Evolutionary conservation across 2,888 invertebrate genomes (phyloP), one percentile per base, ranked within the genome.

Genomic region (Acrobasis suavella): DNA sequence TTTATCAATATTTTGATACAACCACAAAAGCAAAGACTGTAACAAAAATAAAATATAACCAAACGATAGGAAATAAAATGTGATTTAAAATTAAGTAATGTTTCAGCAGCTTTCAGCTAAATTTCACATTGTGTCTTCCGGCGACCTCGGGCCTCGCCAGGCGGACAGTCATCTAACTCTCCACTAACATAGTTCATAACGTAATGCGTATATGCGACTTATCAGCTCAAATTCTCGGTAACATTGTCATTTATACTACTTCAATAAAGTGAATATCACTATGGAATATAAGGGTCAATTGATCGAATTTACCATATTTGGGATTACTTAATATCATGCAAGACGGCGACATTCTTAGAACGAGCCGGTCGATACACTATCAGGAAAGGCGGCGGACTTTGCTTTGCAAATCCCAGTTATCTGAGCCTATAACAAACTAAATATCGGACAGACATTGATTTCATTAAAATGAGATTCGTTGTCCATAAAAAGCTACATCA

Each of bases 381-480:
- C 67, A 74, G 69, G 68, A 68, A 56, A 69, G 67, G 74, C 68
- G 69, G 66, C 73, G 81, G 83, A 83, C 74, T 79, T 84, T 85
- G 91, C 91, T 90, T 79, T 82, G 91, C 91, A 87, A 89, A 87
- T 79, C 84, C 86, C 72, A 72, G 72, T 71, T 65, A 73, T 70
- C 37, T 72, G 73, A 77, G 72, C 74, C 72, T 73, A 78, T 72
- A 73, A 80, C 72, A 75, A 74, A 76, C 78, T 76, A 72, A 75
- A 77, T 75, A 77, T 46, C 46, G 46, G 61, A 78, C 72, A 68
- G 66, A 69, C 68, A 76, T 74, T 67, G 78, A 77, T 73, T 76
- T 69, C 68, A 75, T 74, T 78, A 65, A 77, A 76, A 77, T 80
- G 90, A 91, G 91, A 91, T 90, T 90, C 91, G 86, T 84, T 88